Evolutionary conservation across 2,113 vertebrate genomes (phyloP).

Genomic region (Etheostoma spectabile): DNA sequence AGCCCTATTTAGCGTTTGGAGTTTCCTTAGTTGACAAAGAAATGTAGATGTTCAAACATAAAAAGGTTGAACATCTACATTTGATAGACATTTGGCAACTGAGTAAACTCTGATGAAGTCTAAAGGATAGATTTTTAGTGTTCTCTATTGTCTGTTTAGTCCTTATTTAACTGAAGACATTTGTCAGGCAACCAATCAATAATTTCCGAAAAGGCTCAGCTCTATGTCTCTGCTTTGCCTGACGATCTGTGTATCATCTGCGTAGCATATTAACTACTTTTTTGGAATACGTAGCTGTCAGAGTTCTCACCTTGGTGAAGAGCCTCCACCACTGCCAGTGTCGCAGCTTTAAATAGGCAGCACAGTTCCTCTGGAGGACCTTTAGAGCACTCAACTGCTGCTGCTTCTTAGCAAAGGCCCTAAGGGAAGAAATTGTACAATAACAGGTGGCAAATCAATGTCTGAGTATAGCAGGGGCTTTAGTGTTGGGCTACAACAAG

Average conservation of each 20-base stretch:
- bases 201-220: no score
- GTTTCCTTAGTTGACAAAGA: not conserved
- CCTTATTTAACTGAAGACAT: not conserved
- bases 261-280: not conserved
- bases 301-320: conserved; percentile 91
- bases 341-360: conserved; percentile 94
- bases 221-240: no score
- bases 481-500: not conserved
- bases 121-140: not conserved
- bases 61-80: no score
- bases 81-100: not conserved
- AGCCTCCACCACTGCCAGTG: conserved; percentile 99
- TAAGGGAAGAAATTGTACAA: conserved; percentile 55
- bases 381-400: conserved; percentile 97
- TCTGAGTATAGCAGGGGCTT: not conserved
- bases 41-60: not conserved
- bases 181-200: not conserved
- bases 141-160: not conserved
- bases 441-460: not conserved
- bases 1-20: not conserved
- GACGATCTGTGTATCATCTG: not conserved
- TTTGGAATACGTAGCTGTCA: not conserved
- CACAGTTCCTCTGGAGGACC: conserved; percentile 98
- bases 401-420: conserved; percentile 97
- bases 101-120: not conserved